Conservation (phyloP, 2,113 vertebrate species). For the Ceyx cyanopectus region DNA sequence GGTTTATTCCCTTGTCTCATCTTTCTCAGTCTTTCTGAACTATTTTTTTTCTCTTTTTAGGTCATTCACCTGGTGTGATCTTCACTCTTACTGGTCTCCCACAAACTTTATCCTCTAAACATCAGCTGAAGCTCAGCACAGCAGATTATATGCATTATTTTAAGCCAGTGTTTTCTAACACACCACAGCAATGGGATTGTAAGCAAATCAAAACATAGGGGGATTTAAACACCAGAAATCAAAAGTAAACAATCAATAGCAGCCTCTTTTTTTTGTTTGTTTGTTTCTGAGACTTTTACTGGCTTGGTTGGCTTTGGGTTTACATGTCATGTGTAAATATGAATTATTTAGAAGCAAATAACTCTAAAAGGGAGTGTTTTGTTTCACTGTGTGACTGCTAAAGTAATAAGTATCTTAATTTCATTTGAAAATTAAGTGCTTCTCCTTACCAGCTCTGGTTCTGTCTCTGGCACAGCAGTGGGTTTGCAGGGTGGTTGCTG, state of each 20-base stretch:
- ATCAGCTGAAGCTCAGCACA: neutral
- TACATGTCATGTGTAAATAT: neutral
- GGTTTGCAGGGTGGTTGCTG: neutral
- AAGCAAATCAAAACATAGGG: neutral
- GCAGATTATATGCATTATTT: neutral
- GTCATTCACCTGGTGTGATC: neutral
- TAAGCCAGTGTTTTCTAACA: neutral
- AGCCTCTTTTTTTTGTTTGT: neutral
- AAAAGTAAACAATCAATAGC: neutral
- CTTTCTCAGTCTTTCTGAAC: too few relatives aligned
- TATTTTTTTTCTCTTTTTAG: neutral
- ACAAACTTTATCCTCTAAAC: neutral
- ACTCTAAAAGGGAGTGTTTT: neutral
- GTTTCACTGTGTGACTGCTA: neutral
- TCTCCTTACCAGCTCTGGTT: neutral
- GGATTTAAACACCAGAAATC: neutral
- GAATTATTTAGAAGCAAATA: neutral
- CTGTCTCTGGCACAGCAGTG: neutral
- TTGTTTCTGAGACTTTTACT: neutral
- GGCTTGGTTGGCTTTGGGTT: neutral
- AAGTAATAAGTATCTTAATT: neutral
- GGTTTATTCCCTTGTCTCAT: too few relatives aligned
- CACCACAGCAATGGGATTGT: neutral
- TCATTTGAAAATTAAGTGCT: neutral
- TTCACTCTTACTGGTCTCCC: neutral